phyloP scores from a whole-genome alignment of 2,888 invertebrate species.

The Opisthograptis luteolata region DNA sequence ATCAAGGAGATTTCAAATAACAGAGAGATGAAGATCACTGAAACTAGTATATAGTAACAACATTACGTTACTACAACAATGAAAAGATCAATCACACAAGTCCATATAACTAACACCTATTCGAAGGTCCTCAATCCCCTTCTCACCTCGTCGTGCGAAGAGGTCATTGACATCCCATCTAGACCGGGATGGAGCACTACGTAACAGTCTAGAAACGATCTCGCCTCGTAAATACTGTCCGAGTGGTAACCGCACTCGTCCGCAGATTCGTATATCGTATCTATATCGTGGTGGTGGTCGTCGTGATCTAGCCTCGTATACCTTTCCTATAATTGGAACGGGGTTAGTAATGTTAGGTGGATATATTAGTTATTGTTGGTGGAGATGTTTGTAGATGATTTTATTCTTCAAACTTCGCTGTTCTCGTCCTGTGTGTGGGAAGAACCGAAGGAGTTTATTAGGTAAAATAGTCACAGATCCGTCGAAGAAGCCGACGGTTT shows the following conservation, averaged over 20 bases:
- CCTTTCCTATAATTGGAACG: constrained; percentile 43
- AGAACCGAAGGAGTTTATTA: too few species aligned
- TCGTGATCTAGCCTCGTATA: constrained; percentile 44
- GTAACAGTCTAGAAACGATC: constrained; percentile 58
- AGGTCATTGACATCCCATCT: constrained; percentile 49
- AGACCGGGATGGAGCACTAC: constrained; percentile 48
- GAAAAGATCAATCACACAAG: constrained; percentile 19
- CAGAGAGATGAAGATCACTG: constrained; percentile 2
- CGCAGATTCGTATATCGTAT: constrained; percentile 69
- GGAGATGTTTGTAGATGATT: too few species aligned
- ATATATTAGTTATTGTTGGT: not conserved
- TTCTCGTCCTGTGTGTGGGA: too few species aligned
- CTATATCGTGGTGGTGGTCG: constrained; percentile 70
- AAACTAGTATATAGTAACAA: not conserved
- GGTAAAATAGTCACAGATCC: too few species aligned
- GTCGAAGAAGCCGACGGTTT: too few species aligned
- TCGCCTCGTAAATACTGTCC: constrained; percentile 47
- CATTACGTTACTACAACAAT: not conserved
- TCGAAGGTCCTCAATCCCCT: constrained; percentile 12
- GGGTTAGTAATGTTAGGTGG: constrained; percentile 43
- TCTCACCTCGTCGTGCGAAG: constrained; percentile 60
- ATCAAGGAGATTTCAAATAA: not conserved
- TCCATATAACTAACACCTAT: constrained; percentile 1
- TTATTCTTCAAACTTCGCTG: too few species aligned
- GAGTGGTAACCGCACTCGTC: constrained; percentile 55